Base-by-base conservation (phyloP, 2,888 invertebrate genomes). In the Resseliella maxima region DNA sequence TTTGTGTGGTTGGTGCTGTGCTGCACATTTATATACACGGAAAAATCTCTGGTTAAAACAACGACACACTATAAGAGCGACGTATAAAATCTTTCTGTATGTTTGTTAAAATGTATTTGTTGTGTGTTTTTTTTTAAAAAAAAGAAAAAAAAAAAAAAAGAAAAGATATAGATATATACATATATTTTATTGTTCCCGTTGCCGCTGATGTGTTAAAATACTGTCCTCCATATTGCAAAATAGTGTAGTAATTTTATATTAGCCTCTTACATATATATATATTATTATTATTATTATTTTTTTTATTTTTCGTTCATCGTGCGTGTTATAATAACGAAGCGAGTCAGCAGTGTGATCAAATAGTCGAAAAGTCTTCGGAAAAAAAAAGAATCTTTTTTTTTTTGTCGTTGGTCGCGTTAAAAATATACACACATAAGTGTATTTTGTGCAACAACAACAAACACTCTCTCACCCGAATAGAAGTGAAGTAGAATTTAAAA, bases 151-250 rank as follows among this genome's bases (percentile, higher is more conserved):
- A n/a, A n/a, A n/a, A n/a, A n/a, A n/a, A n/a, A n/a, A n/a, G n/a
- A n/a, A n/a, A n/a, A n/a, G n/a, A n/a, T n/a, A n/a, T n/a, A n/a
- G n/a, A n/a, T n/a, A n/a, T n/a, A n/a, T n/a, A n/a, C n/a, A n/a
- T n/a, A n/a, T n/a, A n/a, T n/a, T n/a, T n/a, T 81, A 36, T 38
- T 38, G 36, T 83, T 83, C 38, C 38, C 83, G 38, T 38, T 83
- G 38, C 83, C 83, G 38, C n/a, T 83, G 83, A 83, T 38, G 83
- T 38, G 83, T 38, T 72, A 72, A 72, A 72, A 72, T 72, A 72
- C 83, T 38, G 83, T 83, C 83, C 38, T 83, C 83, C 83, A 83
- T 83, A 83, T 83, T 83, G 83, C 83, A 83, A 83, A 83, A 83
- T 38, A 38, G 38, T 83, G 83, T 83, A 83, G 83, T 83, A 38